Percentiles rank a stretch among this genome's conserved stretches.
These are phyloP conservation scores for Pygocentrus nattereri DNA, from an alignment of 2,797 vertebrate genomes.

Conservation along the genomic window DNA sequence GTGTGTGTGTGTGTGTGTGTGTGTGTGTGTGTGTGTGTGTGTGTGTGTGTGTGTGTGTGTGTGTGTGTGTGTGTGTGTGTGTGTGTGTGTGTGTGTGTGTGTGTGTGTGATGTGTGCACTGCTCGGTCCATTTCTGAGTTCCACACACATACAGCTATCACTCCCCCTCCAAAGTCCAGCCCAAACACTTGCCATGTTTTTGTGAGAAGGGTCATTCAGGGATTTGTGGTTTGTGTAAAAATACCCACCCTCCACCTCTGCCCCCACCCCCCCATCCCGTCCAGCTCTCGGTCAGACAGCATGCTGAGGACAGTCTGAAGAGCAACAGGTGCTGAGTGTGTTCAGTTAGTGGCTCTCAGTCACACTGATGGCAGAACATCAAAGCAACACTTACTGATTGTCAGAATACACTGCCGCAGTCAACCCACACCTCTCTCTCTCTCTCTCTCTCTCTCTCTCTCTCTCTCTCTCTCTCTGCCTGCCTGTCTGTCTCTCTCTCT, in stretches of 20 bases:
- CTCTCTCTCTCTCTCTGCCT: not conserved
- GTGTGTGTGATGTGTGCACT: no score
- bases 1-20: not conserved
- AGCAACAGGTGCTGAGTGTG: conserved; percentile 22
- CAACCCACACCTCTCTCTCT: not conserved
- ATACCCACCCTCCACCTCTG: not conserved
- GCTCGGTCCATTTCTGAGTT: not conserved
- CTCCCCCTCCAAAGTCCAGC: not conserved
- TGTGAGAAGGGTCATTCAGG: not conserved
- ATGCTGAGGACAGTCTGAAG: not conserved
- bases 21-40: not conserved
- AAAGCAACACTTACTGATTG: conserved; percentile 18
- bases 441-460: no score
- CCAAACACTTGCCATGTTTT: not conserved
- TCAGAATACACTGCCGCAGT: not conserved
- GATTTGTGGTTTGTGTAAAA: conserved; percentile 9
- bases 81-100: no score
- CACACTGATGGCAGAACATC: conserved; percentile 5
- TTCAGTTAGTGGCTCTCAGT: not conserved
- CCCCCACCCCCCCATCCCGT: not conserved
- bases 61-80: no score
- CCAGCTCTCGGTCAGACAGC: not conserved
- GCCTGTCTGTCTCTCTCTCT: not conserved
- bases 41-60: no score
- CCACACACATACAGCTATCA: not conserved